These are phyloP conservation scores for Pristionchus exspectatus DNA, from an alignment of 2,888 invertebrate genomes.

Conservation along the genomic window DNA sequence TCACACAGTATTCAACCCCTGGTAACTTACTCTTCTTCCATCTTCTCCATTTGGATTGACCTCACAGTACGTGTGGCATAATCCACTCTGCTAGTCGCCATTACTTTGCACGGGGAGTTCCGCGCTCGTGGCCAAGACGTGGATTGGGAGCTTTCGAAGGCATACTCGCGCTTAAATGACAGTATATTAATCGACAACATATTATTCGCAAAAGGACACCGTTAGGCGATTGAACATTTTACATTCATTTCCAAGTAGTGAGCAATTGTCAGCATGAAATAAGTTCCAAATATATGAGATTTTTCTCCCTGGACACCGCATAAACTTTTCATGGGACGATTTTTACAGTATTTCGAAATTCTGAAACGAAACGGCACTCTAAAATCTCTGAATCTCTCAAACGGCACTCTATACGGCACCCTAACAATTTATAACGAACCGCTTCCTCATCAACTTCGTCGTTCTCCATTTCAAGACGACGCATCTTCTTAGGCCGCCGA, in stretches of 20 bases:
- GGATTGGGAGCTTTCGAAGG: neutral
- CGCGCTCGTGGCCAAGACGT: neutral
- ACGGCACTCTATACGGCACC: no score
- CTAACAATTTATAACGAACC: neutral
- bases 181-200: no score
- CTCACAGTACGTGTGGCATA: neutral
- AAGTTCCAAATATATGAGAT: no score
- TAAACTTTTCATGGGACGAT: no score
- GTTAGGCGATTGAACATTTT: no score
- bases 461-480: conserved; percentile 44
- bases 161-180: neutral
- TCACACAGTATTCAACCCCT: neutral
- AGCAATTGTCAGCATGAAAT: no score
- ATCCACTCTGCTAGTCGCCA: neutral
- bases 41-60: neutral
- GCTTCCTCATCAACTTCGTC: conserved; percentile 51
- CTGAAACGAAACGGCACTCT: neutral
- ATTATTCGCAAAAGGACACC: neutral
- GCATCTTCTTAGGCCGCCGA: conserved; percentile 49
- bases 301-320: no score
- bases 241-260: no score
- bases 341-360: neutral
- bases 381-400: neutral
- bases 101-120: neutral
- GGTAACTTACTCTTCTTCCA: neutral